A percentile compares a stretch with the other conserved stretches of the same genome.
phyloP scores from a whole-genome alignment of 2,113 vertebrate genomes.

The Eptesicus fuscus region DNA sequence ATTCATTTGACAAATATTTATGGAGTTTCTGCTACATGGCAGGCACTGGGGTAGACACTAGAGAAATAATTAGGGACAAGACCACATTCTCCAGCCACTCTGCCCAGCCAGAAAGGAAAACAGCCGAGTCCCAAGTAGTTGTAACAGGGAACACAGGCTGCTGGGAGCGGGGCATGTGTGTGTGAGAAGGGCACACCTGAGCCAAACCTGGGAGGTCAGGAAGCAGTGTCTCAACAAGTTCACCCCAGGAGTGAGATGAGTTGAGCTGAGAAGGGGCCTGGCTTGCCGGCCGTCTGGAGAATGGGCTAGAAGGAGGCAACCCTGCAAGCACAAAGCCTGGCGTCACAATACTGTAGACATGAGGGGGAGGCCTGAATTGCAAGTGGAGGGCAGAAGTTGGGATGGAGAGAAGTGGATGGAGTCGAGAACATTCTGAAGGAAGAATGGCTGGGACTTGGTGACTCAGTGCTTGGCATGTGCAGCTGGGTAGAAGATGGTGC shows the following conservation, averaged over 20 bases:
- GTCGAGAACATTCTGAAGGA: not conserved
- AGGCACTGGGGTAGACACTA: not conserved
- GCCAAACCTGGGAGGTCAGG: not conserved
- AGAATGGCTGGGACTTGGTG: not conserved
- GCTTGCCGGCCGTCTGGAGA: not conserved
- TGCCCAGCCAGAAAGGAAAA: not conserved
- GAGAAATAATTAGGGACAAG: not conserved
- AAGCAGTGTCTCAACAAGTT: not conserved
- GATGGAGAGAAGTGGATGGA: not conserved
- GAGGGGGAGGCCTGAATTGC: not conserved
- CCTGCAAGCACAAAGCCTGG: not conserved
- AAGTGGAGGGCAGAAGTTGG: not conserved
- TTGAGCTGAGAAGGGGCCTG: not conserved
- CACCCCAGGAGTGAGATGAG: not conserved
- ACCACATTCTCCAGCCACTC: not conserved
- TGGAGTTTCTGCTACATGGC: not conserved
- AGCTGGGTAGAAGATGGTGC: not conserved
- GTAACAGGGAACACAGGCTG: not conserved
- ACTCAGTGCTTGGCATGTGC: not conserved
- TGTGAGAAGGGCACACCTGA: not conserved
- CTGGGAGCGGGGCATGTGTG: not conserved
- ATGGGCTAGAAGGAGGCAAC: not conserved
- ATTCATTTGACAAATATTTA: not conserved
- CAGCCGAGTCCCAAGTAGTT: not conserved
- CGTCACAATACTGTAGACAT: accelerated